Evolutionary conservation across 2,113 vertebrate genomes (phyloP), one percentile per base, ranked within the genome.

Genomic region (Mionectes macconnelli): DNA sequence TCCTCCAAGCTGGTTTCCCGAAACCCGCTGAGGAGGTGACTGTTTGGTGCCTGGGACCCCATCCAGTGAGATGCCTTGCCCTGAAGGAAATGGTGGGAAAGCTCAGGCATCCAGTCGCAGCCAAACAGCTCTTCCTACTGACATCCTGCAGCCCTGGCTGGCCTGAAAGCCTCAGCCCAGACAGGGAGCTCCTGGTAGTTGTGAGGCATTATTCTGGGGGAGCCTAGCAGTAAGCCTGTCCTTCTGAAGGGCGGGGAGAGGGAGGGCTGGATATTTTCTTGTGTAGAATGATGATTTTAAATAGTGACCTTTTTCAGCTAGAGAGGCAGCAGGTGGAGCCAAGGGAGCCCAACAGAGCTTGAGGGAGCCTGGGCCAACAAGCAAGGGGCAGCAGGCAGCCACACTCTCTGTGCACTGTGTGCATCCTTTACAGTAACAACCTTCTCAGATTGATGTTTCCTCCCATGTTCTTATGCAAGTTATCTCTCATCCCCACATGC

Each of bases 351-450:
- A 40, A 31, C 40, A 47, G 66, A 44, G 13, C 23, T 45, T n/a
- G 75, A 57, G 37, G 30, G 12, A 84, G 28, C 35, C 28, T 50
- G 12, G 28, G 17, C 21, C 11, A 50, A 5, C 39, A 30, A 28
- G 31, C 47, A 16, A 0, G 2, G 30, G 12, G 39, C 33, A 40
- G 68, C 0, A 0, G n/a, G 47, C 27, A 73, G 10, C 53, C 47
- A 25, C 55, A 53, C 7, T 19, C 13, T 84, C n/a, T 44, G 53
- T 39, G 35, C 12, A 40, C 68, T 37, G 4, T 33, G 33, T 6
- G 8, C 27, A 47, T 59, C 18, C 30, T 50, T 74, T 39, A 20
- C 4, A 50, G 24, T 17, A 69, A 75, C 2, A 1, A 45, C 55
- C 20, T 49, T 42, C 45, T 39, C 40, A 39, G 35, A 30, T 0